phyloP scores from a whole-genome alignment of 1,140 invertebrate species.

The Aricia agestis region DNA sequence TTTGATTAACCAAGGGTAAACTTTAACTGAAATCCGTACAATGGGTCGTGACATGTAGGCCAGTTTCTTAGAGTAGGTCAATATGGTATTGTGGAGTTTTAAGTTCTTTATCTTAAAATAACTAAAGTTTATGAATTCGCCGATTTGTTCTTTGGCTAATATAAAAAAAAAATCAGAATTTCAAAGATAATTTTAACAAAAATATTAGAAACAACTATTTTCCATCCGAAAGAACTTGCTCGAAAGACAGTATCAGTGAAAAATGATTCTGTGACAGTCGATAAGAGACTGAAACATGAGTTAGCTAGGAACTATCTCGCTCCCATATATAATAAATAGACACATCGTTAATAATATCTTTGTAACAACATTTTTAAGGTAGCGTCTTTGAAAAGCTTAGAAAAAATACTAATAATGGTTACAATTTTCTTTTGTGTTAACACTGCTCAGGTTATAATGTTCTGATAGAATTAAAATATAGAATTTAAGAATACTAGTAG shows the following conservation, averaged over 20 bases:
- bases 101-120: no score
- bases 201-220: conserved; percentile 13
- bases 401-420: neutral
- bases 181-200: neutral
- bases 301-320: conserved; percentile 12
- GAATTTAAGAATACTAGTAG: no score
- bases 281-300: conserved; percentile 14
- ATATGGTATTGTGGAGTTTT: no score
- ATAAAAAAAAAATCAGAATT: neutral
- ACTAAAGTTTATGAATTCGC: no score
- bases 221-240: conserved; percentile 13
- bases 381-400: neutral
- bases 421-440: no score
- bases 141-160: no score
- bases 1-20: no score
- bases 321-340: conserved; percentile 2
- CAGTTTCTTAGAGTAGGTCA: no score
- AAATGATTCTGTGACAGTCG: conserved; percentile 11
- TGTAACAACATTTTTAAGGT: neutral
- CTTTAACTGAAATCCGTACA: no score
- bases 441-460: no score
- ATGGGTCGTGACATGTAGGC: no score
- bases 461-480: no score
- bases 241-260: conserved; percentile 10
- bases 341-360: conserved; percentile 16